Evolutionary conservation across 2,888 invertebrate species (phyloP).

Genomic region (Lithophane ornitopus): DNA sequence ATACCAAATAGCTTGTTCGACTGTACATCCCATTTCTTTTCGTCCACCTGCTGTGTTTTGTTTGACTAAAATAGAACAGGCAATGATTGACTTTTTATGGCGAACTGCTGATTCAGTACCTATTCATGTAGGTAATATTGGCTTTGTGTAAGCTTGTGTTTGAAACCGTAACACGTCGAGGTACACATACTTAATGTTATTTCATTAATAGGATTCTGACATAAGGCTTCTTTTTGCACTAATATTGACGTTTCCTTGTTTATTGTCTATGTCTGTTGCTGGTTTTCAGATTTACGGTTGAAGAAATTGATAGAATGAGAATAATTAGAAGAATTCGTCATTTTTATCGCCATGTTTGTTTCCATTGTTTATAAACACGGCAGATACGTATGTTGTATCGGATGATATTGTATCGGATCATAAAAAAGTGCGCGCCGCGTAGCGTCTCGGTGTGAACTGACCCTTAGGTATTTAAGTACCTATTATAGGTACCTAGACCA

Average conservation of each 20-base stretch:
- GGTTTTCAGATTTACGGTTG: not conserved
- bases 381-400: too few species aligned
- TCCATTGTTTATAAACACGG: too few species aligned
- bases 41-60: not conserved
- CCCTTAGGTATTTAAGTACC: too few species aligned
- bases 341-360: too few species aligned
- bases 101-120: slow-evolving; percentile 7
- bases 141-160: slow-evolving; percentile 51
- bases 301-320: too few species aligned
- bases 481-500: too few species aligned
- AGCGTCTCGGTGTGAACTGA: too few species aligned
- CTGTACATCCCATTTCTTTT: not conserved
- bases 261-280: slow-evolving; percentile 2
- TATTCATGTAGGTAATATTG: slow-evolving; percentile 38
- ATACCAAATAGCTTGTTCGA: too few species aligned
- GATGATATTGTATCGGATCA: too few species aligned
- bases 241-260: slow-evolving; percentile 38
- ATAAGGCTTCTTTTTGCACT: slow-evolving; percentile 67
- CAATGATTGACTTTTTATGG: slow-evolving; percentile 1
- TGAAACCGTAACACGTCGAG: slow-evolving; percentile 38
- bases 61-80: slow-evolving; percentile 6
- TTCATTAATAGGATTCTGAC: slow-evolving; percentile 68
- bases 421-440: too few species aligned
- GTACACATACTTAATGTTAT: slow-evolving; percentile 62
- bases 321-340: too few species aligned